phyloP scores from a whole-genome alignment of 2,888 invertebrate genomes.

The Caenorhabditis sp. region DNA sequence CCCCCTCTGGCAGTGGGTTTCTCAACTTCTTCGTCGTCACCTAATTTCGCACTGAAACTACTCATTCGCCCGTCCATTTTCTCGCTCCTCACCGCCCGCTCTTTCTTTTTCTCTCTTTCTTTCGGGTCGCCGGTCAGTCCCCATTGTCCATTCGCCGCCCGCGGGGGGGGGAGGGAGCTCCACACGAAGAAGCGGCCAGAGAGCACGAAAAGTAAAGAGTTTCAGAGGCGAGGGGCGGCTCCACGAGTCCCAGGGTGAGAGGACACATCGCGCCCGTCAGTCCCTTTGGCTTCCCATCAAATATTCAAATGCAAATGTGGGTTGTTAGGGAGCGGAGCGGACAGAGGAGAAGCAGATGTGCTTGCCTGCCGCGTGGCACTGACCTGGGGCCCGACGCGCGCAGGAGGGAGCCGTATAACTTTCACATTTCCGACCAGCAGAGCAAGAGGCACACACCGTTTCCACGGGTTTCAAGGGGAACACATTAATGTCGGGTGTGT shows the following conservation, averaged over 20 bases:
- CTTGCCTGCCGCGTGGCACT: constrained; percentile 7
- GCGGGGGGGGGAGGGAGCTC: not conserved
- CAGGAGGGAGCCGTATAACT: constrained; percentile 21
- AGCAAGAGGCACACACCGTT: not conserved
- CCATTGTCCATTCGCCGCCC: constrained; percentile 10
- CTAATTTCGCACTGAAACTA: constrained; percentile 7
- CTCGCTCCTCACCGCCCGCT: too few species aligned
- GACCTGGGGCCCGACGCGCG: constrained; percentile 5
- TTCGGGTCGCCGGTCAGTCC: not conserved
- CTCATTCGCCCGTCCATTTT: not conserved
- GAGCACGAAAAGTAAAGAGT: not conserved
- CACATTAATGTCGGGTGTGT: not conserved
- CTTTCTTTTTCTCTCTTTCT: too few species aligned
- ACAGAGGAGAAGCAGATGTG: constrained; percentile 16
- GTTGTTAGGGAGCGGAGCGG: constrained; percentile 32
- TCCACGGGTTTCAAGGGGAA: not conserved
- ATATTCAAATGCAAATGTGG: constrained; percentile 53
- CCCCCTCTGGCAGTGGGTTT: not conserved
- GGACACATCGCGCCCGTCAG: constrained; percentile 12
- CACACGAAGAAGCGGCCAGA: not conserved
- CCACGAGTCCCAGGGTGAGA: not conserved
- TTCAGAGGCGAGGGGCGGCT: not conserved
- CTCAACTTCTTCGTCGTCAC: constrained; percentile 8
- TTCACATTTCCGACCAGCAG: constrained; percentile 20
- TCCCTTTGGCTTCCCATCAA: constrained; percentile 2